Conservation (phyloP, 2,113 vertebrate species). For the Rhinolophus sinicus region DNA sequence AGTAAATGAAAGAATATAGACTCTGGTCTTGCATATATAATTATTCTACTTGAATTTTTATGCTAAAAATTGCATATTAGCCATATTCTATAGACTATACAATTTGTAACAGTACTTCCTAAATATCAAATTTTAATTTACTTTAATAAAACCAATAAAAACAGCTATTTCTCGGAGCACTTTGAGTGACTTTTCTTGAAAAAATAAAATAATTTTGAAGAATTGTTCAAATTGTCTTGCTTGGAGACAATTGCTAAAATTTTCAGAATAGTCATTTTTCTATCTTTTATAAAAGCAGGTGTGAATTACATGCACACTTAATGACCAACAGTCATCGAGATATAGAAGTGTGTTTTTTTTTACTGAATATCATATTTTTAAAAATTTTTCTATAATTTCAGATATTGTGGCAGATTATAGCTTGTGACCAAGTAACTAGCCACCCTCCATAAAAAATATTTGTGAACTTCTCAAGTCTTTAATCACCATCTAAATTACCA, state of each 20-base stretch:
- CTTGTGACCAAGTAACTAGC: background rate
- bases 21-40: background rate
- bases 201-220: background rate
- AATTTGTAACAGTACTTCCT: background rate
- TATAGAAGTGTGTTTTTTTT: background rate
- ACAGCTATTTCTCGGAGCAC: background rate
- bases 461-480: background rate
- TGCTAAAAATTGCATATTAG: background rate
- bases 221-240: background rate
- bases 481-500: background rate
- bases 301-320: background rate
- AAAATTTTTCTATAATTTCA: background rate
- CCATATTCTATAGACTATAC: background rate
- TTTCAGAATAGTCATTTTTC: constrained; percentile 3
- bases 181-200: background rate
- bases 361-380: background rate
- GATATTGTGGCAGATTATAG: background rate
- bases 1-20: background rate
- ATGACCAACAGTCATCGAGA: background rate
- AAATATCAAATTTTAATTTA: background rate
- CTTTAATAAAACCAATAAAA: background rate
- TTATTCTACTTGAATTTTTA: background rate
- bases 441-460: background rate
- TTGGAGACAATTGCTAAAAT: background rate
- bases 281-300: background rate